A percentile compares a stretch with the other conserved stretches of the same genome.
These are phyloP conservation scores for Daptonema setosum DNA, from an alignment of 2,888 invertebrate species.

Conservation along the genomic window DNA sequence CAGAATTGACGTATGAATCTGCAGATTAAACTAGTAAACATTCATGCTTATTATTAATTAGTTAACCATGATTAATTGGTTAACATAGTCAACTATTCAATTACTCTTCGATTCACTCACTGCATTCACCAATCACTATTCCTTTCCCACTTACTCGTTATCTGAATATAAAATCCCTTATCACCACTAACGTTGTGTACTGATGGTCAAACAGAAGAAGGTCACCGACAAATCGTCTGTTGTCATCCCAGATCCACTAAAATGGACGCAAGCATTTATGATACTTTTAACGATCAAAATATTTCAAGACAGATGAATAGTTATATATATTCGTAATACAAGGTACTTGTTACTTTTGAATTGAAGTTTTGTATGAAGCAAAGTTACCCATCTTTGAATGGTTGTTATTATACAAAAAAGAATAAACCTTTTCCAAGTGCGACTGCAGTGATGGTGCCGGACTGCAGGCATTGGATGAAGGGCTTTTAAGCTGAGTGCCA, in stretches of 20 bases:
- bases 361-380: no score
- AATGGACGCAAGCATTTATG: no score
- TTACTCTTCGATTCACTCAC: no score
- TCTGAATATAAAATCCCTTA: no score
- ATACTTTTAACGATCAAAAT: not conserved
- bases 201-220: constrained; percentile 86
- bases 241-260: constrained; percentile 64
- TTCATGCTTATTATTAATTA: no score
- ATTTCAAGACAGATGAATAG: not conserved
- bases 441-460: no score
- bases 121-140: no score
- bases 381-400: no score
- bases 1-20: constrained; percentile 94
- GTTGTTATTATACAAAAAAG: no score
- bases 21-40: constrained; percentile 5
- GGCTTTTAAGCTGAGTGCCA: not conserved
- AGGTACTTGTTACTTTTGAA: not conserved
- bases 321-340: not conserved
- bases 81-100: not conserved
- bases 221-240: constrained; percentile 77
- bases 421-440: no score
- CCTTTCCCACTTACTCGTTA: no score
- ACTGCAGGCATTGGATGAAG: no score
- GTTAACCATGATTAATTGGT: not conserved
- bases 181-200: constrained; percentile 66